Evolutionary conservation across 2,797 vertebrate species (phyloP).

Genomic region (Balearica regulorum): DNA sequence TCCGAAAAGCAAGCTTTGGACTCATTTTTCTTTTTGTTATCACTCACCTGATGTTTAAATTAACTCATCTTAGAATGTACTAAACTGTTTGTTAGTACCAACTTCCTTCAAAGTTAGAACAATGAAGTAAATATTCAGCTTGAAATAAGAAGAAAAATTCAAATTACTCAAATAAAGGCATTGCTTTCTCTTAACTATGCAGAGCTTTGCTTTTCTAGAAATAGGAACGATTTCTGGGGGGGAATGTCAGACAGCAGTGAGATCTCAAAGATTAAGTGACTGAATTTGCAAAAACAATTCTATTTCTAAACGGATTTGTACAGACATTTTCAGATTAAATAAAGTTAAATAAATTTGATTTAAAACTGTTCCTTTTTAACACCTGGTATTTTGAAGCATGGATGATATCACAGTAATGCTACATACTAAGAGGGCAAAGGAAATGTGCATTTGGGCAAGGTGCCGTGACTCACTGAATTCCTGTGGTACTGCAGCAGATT

Average conservation of each 20-base stretch:
- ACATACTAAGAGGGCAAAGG: neutral
- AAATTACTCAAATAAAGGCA: neutral
- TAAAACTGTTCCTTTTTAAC: neutral
- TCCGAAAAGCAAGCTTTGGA: neutral
- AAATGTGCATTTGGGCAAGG: neutral
- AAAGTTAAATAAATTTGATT: neutral
- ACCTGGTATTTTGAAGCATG: neutral
- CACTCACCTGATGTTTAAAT: neutral
- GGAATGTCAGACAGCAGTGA: neutral
- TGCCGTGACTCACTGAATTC: neutral
- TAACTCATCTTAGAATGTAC: conserved; percentile 22
- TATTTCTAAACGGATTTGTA: neutral
- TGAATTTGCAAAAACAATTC: neutral
- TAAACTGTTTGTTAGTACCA: neutral
- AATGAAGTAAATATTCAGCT: neutral
- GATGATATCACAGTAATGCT: neutral
- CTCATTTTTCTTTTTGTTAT: neutral
- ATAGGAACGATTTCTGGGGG: neutral
- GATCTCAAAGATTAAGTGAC: neutral
- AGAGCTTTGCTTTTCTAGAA: neutral
- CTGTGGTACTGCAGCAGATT: neutral
- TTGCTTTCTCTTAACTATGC: neutral
- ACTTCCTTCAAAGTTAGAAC: neutral
- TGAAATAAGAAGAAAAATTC: neutral
- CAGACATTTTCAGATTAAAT: neutral